Conservation (phyloP, 2,113 vertebrate genomes). For the Dendrocopos noguchii region DNA sequence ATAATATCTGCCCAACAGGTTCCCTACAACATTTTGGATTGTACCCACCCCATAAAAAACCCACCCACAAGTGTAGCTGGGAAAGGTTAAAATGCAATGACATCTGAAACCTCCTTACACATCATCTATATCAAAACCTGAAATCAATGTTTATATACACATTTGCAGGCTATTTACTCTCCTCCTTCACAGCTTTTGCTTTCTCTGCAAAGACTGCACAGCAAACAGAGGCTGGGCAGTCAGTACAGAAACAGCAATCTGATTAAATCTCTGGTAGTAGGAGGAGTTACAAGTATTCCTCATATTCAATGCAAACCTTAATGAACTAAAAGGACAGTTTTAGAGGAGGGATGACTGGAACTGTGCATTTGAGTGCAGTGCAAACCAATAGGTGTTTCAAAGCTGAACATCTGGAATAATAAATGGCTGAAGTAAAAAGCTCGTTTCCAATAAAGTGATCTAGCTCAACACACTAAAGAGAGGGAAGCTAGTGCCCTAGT, state of each 20-base stretch:
- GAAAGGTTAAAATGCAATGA: not conserved
- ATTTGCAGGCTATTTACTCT: not conserved
- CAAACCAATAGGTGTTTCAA: not conserved
- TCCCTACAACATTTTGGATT: slow-evolving; percentile 9
- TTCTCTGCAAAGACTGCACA: not conserved
- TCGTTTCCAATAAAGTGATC: not conserved
- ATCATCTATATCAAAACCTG: not conserved
- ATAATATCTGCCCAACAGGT: slow-evolving; percentile 13
- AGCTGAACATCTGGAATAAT: not conserved
- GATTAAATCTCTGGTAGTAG: not conserved
- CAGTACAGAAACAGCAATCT: not conserved
- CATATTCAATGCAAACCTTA: not conserved
- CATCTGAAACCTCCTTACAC: not conserved
- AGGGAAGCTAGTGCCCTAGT: not conserved
- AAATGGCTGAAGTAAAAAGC: not conserved
- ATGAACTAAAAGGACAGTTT: not conserved
- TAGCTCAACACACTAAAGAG: not conserved
- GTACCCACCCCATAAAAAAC: not conserved
- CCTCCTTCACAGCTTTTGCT: not conserved
- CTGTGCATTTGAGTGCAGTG: not conserved
- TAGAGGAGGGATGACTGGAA: not conserved
- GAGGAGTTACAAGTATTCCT: not conserved
- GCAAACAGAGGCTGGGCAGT: not conserved
- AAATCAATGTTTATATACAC: not conserved
- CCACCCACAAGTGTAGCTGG: not conserved